Conservation (phyloP, 1,140 invertebrate species). For the Drosophila biarmipes region DNA sequence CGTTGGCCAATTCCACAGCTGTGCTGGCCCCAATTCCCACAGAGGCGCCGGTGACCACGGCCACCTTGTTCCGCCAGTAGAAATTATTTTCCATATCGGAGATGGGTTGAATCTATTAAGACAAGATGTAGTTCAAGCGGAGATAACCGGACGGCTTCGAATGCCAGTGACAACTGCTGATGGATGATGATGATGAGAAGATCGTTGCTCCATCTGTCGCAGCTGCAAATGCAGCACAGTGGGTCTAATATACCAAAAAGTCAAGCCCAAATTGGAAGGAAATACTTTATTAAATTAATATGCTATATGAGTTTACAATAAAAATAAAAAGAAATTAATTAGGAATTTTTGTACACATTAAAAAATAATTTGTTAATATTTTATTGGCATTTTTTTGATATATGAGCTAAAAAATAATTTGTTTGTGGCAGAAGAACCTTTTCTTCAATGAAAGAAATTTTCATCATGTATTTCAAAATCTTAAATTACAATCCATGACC, state of each 20-base stretch:
- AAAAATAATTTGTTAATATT: too few relatives aligned
- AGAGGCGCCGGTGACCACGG: conserved; percentile 89
- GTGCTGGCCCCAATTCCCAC: conserved; percentile 87
- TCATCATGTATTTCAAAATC: too few relatives aligned
- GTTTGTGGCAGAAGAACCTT: too few relatives aligned
- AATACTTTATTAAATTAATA: too few relatives aligned
- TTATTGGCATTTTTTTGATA: too few relatives aligned
- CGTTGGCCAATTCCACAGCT: conserved; percentile 84
- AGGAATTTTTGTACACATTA: too few relatives aligned
- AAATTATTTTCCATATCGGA: conserved; percentile 85
- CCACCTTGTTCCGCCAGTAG: conserved; percentile 87
- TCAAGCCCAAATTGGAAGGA: not conserved
- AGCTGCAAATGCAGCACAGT: conserved; percentile 27
- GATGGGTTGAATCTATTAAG: not conserved
- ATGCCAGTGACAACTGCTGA: conserved; percentile 40
- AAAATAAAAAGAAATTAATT: too few relatives aligned
- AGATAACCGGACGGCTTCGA: conserved; percentile 41
- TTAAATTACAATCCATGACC: too few relatives aligned
- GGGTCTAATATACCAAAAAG: not conserved
- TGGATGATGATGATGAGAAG: conserved; percentile 30
- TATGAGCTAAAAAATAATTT: too few relatives aligned
- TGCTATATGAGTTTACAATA: too few relatives aligned
- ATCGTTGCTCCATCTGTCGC: conserved; percentile 14
- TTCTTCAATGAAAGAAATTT: too few relatives aligned
- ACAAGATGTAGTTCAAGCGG: not conserved